These are phyloP conservation scores for Botia almorhae DNA, from an alignment of 2,797 vertebrate species.

Conservation along the genomic window DNA sequence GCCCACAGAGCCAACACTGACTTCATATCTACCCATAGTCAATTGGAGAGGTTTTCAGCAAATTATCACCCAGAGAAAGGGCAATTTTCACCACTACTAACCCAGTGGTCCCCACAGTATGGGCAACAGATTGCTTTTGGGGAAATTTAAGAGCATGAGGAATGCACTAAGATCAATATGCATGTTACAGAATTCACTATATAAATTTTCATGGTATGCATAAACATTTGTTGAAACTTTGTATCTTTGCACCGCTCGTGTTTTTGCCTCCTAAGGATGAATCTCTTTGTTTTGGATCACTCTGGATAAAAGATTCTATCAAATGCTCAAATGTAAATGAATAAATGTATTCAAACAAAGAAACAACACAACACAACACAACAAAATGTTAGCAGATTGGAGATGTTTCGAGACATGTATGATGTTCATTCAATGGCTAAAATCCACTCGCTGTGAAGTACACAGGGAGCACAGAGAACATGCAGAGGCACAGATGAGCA, in stretches of 20 bases:
- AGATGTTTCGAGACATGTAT: not conserved
- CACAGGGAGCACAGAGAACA: not conserved
- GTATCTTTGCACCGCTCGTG: too few relatives aligned
- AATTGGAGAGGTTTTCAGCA: constrained; percentile 56
- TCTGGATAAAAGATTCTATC: too few relatives aligned
- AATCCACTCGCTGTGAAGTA: not conserved
- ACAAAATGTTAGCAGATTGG: not conserved
- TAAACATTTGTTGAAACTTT: too few relatives aligned
- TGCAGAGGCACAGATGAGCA: not conserved
- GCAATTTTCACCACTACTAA: constrained; percentile 61
- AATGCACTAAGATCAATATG: not conserved
- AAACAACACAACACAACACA: not conserved
- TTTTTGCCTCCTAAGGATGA: too few relatives aligned
- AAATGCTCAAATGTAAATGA: too few relatives aligned
- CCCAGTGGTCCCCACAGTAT: constrained; percentile 49
- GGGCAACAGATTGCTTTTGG: constrained; percentile 41
- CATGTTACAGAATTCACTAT: too few relatives aligned
- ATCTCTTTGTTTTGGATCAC: too few relatives aligned
- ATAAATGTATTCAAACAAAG: not conserved
- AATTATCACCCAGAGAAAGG: constrained; percentile 61
- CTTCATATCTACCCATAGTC: constrained; percentile 47
- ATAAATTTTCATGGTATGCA: too few relatives aligned
- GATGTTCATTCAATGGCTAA: not conserved
- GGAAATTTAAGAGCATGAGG: constrained; percentile 28
- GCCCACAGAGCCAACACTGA: constrained; percentile 44